Evolutionary conservation across 92 coral and sea anemone genomes (phyloP).

Genomic region (Metridium senile): DNA sequence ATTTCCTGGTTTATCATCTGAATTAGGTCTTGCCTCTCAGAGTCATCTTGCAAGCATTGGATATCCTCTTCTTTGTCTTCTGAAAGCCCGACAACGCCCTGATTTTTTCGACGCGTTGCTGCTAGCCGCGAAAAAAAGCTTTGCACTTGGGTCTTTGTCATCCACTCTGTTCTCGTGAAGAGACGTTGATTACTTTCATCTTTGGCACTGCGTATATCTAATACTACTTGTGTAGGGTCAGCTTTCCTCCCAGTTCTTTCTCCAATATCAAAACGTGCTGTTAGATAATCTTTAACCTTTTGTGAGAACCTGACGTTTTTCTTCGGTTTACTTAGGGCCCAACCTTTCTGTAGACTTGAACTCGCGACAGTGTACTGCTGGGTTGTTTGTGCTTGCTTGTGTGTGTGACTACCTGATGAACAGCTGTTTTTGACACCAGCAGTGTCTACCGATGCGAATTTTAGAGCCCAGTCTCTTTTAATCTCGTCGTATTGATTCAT

Average conservation of each 20-base stretch:
- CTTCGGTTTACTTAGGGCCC: conserved; percentile 67
- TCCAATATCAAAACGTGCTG: conserved; percentile 65
- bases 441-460: conserved; percentile 57
- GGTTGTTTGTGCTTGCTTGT: conserved; percentile 9
- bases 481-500: conserved; percentile 58
- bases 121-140: conserved; percentile 74
- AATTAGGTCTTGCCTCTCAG: conserved; percentile 53
- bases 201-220: conserved; percentile 63
- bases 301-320: conserved; percentile 59
- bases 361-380: conserved; percentile 4
- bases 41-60: conserved; percentile 54
- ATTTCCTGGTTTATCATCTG: conserved; percentile 24
- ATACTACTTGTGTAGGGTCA: conserved; percentile 63
- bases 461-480: conserved; percentile 66
- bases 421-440: neutral
- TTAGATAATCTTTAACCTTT: conserved; percentile 69
- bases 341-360: conserved; percentile 53
- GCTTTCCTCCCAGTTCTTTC: conserved; percentile 70
- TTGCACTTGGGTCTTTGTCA: conserved; percentile 61
- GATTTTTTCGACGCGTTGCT: conserved; percentile 60
- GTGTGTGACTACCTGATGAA: neutral
- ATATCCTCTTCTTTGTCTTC: conserved; percentile 60
- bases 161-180: conserved; percentile 66
- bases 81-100: conserved; percentile 50
- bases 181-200: conserved; percentile 41